phyloP scores from a whole-genome alignment of 2,797 vertebrate genomes.

The Sardinella longiceps region DNA sequence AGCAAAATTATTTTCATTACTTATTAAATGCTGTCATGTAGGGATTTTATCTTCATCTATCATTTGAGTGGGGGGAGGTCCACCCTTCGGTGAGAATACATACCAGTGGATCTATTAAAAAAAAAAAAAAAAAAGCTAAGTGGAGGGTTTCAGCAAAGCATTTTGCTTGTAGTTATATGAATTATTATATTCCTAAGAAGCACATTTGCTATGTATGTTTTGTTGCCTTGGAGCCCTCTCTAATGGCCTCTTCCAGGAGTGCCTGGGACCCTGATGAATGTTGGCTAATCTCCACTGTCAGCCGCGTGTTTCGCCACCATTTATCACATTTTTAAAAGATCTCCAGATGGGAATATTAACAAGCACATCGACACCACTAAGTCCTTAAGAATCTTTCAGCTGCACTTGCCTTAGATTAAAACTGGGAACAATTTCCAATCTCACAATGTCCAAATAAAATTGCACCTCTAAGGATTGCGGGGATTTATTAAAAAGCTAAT shows the following conservation, averaged over 20 bases:
- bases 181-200: slow-evolving; percentile 68
- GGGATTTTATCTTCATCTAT: slow-evolving; percentile 67
- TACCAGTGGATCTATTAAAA: slow-evolving; percentile 67
- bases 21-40: slow-evolving; percentile 72
- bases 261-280: slow-evolving; percentile 67
- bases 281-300: slow-evolving; percentile 71
- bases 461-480: slow-evolving; percentile 49
- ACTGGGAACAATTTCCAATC: background rate
- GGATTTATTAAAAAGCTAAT: slow-evolving; percentile 46
- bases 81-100: slow-evolving; percentile 61
- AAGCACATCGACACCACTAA: slow-evolving; percentile 60
- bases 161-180: slow-evolving; percentile 70
- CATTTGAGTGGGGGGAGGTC: slow-evolving; percentile 60
- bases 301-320: slow-evolving; percentile 64
- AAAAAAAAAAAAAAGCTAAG: slow-evolving; percentile 66
- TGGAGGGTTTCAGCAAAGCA: slow-evolving; percentile 60
- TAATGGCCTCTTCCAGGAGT: slow-evolving; percentile 61
- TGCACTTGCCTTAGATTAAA: slow-evolving; percentile 48
- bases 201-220: slow-evolving; percentile 70
- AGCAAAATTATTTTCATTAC: slow-evolving; percentile 69
- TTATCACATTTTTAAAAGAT: slow-evolving; percentile 66
- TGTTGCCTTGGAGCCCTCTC: slow-evolving; percentile 62
- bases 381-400: slow-evolving; percentile 57
- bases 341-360: slow-evolving; percentile 71
- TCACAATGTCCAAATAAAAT: background rate